phyloP scores from a whole-genome alignment of 92 coral and sea anemone species.

The Metridium senile region DNA sequence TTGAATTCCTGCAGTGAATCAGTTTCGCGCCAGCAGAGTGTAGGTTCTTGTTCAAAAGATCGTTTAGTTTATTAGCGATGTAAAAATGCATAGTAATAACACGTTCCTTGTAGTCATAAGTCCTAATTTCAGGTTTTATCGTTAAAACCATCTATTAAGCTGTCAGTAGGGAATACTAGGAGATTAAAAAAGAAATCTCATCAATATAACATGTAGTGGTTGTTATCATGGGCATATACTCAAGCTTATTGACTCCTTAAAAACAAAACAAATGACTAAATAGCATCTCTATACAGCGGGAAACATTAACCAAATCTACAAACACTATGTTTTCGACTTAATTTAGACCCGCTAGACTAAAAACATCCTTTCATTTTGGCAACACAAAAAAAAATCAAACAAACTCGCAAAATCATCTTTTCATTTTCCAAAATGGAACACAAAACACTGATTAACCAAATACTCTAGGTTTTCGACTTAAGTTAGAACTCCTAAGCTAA shows the following conservation, averaged over 20 bases:
- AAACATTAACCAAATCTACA: not conserved
- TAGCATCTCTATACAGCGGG: not conserved
- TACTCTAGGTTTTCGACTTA: too few relatives aligned
- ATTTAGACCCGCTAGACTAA: too few relatives aligned
- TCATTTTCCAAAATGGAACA: too few relatives aligned
- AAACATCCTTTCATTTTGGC: too few relatives aligned
- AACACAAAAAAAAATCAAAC: too few relatives aligned
- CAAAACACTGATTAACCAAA: too few relatives aligned
- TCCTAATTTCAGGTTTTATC: slow-evolving; percentile 11
- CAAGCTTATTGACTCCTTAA: not conserved
- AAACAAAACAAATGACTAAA: not conserved
- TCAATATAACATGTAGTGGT: not conserved
- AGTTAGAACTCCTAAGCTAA: too few relatives aligned
- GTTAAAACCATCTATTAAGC: not conserved
- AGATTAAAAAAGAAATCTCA: slow-evolving; percentile 4
- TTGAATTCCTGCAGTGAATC: not conserved
- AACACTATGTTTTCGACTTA: too few relatives aligned
- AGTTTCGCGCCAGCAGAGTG: not conserved
- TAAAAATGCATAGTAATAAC: not conserved
- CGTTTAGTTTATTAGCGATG: not conserved
- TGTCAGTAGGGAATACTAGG: slow-evolving; percentile 10
- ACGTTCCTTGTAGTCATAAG: not conserved
- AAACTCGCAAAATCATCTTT: too few relatives aligned
- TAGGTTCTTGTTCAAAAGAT: not conserved
- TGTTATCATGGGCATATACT: not conserved